These are phyloP conservation scores for Mastomys coucha DNA, from an alignment of 2,113 vertebrate genomes.

Conservation along the genomic window DNA sequence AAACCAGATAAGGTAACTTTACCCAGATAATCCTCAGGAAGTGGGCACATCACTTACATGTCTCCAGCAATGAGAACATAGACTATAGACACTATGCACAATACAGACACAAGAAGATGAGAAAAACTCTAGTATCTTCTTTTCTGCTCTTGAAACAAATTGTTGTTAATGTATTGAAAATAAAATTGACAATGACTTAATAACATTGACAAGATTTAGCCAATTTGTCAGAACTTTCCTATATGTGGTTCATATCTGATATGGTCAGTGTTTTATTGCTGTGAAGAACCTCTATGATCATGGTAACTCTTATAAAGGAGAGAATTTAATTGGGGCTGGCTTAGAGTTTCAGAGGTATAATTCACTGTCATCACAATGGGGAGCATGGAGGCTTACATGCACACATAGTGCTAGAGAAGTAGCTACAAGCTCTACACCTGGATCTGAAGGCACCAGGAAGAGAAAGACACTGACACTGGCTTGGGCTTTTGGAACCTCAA, in stretches of 20 bases:
- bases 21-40: not conserved
- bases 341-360: not conserved
- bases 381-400: not conserved
- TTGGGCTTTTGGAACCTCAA: not conserved
- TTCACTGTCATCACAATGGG: not conserved
- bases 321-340: not conserved
- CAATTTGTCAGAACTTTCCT: not conserved
- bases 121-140: not conserved
- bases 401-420: not conserved
- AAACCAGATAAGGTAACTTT: constrained; percentile 14
- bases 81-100: not conserved
- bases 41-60: not conserved
- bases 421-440: no score
- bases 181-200: constrained; percentile 37
- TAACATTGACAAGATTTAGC: not conserved
- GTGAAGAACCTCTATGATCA: not conserved
- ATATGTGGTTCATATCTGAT: not conserved
- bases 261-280: not conserved
- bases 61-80: not conserved
- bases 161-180: not conserved
- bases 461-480: not conserved
- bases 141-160: constrained; percentile 1
- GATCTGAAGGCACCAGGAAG: not conserved
- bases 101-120: not conserved
- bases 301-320: not conserved